phyloP scores from a whole-genome alignment of 2,888 invertebrate genomes.

The Girardia tigrina region DNA sequence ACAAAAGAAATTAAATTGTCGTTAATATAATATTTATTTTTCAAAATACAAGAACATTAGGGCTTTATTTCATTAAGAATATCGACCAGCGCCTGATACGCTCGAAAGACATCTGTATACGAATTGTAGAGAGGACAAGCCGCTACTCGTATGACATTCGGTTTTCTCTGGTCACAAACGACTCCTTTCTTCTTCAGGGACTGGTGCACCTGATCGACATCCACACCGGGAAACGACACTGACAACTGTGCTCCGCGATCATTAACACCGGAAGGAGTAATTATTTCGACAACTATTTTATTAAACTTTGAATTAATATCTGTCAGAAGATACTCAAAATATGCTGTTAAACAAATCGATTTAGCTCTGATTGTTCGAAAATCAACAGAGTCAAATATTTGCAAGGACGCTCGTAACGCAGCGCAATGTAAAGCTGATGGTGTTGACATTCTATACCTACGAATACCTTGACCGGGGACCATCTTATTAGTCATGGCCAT shows the following conservation, averaged over 20 bases:
- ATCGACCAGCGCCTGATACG: no score
- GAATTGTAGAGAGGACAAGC: slow-evolving; percentile 54
- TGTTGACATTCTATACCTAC: slow-evolving; percentile 53
- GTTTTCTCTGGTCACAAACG: slow-evolving; percentile 54
- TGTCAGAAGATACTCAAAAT: slow-evolving; percentile 52
- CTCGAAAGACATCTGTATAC: slow-evolving; percentile 52
- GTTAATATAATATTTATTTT: no score
- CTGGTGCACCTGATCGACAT: slow-evolving; percentile 48
- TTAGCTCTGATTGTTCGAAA: slow-evolving; percentile 51
- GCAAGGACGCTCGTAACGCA: slow-evolving; percentile 24
- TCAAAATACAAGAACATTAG: no score
- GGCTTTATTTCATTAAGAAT: no score
- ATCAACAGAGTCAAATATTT: slow-evolving; percentile 50
- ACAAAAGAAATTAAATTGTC: no score
- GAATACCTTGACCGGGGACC: slow-evolving; percentile 51
- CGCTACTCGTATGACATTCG: slow-evolving; percentile 53
- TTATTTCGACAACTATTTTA: slow-evolving; percentile 45
- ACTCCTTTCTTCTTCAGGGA: slow-evolving; percentile 53
- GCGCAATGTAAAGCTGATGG: slow-evolving; percentile 51
- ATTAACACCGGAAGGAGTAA: slow-evolving; percentile 53
- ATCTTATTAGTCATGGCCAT: slow-evolving; percentile 54
- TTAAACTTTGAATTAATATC: slow-evolving; percentile 37
- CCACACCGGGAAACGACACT: slow-evolving; percentile 50
- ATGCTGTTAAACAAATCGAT: slow-evolving; percentile 54
- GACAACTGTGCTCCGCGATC: slow-evolving; percentile 55